These are phyloP conservation scores for Eolophus roseicapilla DNA, from an alignment of 2,113 vertebrate species.

Conservation along the genomic window DNA sequence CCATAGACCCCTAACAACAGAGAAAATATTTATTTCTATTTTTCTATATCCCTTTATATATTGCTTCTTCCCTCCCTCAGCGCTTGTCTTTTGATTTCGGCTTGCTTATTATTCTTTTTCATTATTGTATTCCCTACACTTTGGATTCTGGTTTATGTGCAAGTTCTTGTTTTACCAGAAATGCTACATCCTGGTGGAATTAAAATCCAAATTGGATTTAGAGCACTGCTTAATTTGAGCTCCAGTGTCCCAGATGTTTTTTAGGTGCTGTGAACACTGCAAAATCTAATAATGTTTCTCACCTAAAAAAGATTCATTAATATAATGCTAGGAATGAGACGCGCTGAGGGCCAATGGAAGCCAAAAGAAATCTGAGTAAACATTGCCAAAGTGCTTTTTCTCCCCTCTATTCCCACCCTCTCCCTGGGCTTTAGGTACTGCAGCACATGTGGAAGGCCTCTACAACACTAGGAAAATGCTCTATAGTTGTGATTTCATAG, in stretches of 20 bases:
- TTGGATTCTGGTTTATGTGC: constrained; percentile 51
- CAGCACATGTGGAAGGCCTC: not conserved
- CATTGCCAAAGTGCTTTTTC: not conserved
- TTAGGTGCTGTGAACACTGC: constrained; percentile 24
- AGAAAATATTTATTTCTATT: constrained; percentile 16
- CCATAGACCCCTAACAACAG: not conserved
- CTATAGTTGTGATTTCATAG: not conserved
- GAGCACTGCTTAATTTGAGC: constrained; percentile 43
- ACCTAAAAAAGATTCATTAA: constrained; percentile 40
- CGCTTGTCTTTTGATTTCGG: constrained; percentile 3
- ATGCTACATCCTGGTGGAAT: constrained; percentile 62
- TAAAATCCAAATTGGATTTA: constrained; percentile 58
- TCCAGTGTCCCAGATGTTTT: not conserved
- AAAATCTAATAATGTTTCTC: constrained; percentile 55
- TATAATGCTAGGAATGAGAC: not conserved
- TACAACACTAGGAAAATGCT: not conserved
- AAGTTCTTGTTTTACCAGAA: constrained; percentile 63
- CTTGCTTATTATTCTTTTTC: constrained; percentile 54
- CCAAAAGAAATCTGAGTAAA: not conserved
- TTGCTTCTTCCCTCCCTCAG: not conserved
- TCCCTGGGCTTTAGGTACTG: not conserved
- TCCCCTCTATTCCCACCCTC: not conserved
- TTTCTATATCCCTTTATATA: not conserved
- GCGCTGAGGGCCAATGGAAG: not conserved
- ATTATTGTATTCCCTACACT: constrained; percentile 36